phyloP scores from a whole-genome alignment of 2,888 invertebrate genomes.

The Hyppa rectilinea region DNA sequence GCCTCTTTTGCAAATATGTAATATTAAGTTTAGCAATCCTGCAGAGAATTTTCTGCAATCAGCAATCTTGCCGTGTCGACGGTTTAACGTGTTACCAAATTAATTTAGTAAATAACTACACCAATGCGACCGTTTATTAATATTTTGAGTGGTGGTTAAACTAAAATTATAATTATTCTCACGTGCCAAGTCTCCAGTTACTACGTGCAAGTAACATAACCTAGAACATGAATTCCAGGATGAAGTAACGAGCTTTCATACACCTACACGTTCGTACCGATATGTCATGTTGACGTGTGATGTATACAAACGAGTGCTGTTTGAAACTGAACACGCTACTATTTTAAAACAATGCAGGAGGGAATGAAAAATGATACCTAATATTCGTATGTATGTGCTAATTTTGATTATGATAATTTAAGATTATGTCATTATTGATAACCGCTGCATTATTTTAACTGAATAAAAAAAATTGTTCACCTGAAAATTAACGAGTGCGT shows the following conservation, averaged over 20 bases:
- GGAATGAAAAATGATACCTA: background rate
- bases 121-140: background rate
- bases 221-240: background rate
- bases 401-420: background rate
- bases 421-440: background rate
- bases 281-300: constrained; percentile 6
- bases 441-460: background rate
- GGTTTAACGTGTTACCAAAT: background rate
- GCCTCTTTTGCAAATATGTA: background rate
- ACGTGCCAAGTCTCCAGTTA: no score
- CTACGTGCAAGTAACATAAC: background rate
- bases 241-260: background rate
- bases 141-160: no score
- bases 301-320: background rate
- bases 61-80: background rate
- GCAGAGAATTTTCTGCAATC: background rate
- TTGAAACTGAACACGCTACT: background rate
- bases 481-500: background rate
- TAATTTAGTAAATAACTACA: background rate
- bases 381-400: background rate
- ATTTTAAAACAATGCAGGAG: background rate
- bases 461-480: no score
- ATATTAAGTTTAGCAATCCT: background rate
- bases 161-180: background rate
- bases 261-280: background rate